Evolutionary conservation across 2,113 vertebrate species (phyloP), one percentile per base, ranked within the genome.

Genomic region (Cephalopterus ornatus): DNA sequence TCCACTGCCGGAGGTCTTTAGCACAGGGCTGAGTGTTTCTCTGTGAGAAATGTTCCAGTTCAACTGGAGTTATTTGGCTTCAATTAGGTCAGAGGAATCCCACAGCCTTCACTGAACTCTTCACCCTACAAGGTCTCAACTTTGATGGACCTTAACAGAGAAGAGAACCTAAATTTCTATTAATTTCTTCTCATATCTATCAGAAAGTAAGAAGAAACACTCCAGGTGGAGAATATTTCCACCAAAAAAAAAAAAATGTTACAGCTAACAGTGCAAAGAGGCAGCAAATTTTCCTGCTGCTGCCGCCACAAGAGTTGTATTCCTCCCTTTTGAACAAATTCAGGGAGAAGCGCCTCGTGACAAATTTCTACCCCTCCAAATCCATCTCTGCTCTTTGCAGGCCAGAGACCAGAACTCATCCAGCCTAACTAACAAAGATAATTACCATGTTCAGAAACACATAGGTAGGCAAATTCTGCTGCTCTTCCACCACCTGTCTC

Each of bases 381-480:
- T 5, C 62, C 67, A 44, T 4, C 59, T 68, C 66, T 39, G 53
- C 66, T 14, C 35, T 37, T 44, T 9, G 12, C 63, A 56, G 30
- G 27, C 8, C 35, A 6, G 16, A 17, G 15, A 35, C 14, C 47
- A 52, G 37, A 32, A 6, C 30, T 32, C 50, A 4, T 12, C 53
- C 74, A 63, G 2, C 24, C 14, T 5, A 8, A 66, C 20, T 8
- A 32, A n/a, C 19, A 21, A 21, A 81, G 30, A 12, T 9, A 70
- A 52, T 78, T 17, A 20, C 33, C 62, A 0, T 0, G 9, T 11
- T 37, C 44, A 20, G 49, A 77, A 79, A 53, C 37, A 37, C 0
- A 0, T 7, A 9, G 24, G 12, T 15, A 63, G 50, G 24, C 24
- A 37, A 35, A 62, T 33, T 0, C 1, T 0, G 14, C 8, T 77